Conservation (phyloP, 2,113 vertebrate species). For the Tychaedon coryphoeus region DNA sequence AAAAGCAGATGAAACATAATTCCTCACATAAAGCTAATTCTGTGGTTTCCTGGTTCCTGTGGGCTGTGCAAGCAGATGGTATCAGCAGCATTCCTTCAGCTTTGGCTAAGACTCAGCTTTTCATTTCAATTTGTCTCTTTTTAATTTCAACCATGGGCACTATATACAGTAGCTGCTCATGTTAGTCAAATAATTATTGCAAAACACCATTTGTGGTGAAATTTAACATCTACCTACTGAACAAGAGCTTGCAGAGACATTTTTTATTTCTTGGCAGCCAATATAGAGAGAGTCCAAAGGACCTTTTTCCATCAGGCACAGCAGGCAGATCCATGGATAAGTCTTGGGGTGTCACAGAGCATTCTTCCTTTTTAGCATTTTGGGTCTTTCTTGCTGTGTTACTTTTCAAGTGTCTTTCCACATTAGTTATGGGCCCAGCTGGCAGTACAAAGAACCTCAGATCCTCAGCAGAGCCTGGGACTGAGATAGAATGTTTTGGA, state of each 20-base stretch:
- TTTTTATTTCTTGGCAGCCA: not conserved
- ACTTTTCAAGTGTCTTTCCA: not conserved
- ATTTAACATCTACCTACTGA: not conserved
- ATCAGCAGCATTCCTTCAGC: not conserved
- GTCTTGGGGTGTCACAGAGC: not conserved
- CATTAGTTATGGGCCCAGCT: too few relatives aligned
- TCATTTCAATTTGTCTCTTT: constrained; percentile 36
- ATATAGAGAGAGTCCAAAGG: not conserved
- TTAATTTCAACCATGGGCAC: constrained; percentile 20
- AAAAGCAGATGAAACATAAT: constrained; percentile 41
- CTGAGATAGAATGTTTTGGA: not conserved
- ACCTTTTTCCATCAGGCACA: not conserved
- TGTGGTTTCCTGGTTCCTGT: constrained; percentile 30
- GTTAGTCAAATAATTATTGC: constrained; percentile 40
- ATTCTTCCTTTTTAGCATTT: not conserved
- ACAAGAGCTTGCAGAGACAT: not conserved
- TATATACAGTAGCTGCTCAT: constrained; percentile 9
- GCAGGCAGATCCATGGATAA: not conserved
- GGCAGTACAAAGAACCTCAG: not conserved
- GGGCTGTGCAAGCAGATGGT: constrained; percentile 38
- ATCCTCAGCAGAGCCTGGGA: not conserved
- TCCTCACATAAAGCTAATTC: constrained; percentile 25
- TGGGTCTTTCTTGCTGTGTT: not conserved
- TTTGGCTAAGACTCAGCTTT: constrained; percentile 35
- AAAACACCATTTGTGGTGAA: constrained; percentile 11